phyloP scores from a whole-genome alignment of 2,113 vertebrate genomes.

The Progne subis region DNA sequence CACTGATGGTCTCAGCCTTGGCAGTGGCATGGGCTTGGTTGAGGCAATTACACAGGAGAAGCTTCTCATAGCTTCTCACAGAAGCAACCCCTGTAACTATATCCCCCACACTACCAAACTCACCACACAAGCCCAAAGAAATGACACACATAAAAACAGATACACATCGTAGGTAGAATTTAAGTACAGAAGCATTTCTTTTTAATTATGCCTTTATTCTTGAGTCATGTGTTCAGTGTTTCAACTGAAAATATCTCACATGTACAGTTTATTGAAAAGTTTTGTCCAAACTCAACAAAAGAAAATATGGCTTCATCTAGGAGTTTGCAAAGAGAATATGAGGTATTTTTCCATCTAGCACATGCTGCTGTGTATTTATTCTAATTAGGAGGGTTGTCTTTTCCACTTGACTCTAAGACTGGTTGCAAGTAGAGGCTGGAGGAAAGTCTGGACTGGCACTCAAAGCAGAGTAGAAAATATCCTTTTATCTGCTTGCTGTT shows the following conservation, averaged over 20 bases:
- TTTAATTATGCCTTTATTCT: background rate
- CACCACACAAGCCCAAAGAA: background rate
- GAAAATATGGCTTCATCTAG: background rate
- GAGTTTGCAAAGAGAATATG: background rate
- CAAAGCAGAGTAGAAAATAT: background rate
- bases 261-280: background rate
- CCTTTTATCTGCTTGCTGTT: background rate
- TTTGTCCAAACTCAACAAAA: background rate
- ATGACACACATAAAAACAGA: background rate
- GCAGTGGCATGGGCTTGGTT: background rate
- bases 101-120: background rate
- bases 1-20: background rate
- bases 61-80: background rate
- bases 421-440: background rate
- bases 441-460: background rate
- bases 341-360: background rate
- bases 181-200: background rate
- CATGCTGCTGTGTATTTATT: background rate
- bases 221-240: background rate
- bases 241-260: background rate
- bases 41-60: background rate
- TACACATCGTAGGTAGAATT: background rate
- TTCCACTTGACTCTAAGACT: background rate
- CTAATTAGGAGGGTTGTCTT: background rate
- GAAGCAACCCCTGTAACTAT: background rate